Conservation (phyloP, 2,888 invertebrate genomes). For the Anthoptus insignis region DNA sequence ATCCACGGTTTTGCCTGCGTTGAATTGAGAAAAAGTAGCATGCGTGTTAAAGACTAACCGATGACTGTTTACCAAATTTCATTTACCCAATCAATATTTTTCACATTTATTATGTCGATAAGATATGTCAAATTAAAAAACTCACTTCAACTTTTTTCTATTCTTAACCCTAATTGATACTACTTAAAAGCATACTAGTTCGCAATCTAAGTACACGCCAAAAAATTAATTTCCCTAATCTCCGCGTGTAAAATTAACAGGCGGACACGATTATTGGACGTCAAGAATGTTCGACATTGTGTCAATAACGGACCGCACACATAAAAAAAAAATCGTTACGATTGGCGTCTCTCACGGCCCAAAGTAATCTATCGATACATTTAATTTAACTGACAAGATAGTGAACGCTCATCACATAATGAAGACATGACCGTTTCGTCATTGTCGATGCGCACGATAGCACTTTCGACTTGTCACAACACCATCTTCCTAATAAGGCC, state of each 20-base stretch:
- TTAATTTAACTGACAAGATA: conserved; percentile 86
- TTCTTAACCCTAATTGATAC: too few relatives aligned
- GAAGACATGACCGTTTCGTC: conserved; percentile 87
- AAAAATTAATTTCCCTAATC: conserved; percentile 24
- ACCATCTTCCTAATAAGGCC: conserved; percentile 86
- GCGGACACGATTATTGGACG: conserved; percentile 23
- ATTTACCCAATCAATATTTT: too few relatives aligned
- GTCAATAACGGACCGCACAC: conserved; percentile 77
- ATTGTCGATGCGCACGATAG: conserved; percentile 86
- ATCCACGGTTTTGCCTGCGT: too few relatives aligned
- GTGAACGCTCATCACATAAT: conserved; percentile 86
- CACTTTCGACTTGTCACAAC: conserved; percentile 86
- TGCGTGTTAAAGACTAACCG: too few relatives aligned
- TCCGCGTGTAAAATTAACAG: conserved; percentile 22
- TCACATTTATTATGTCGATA: too few relatives aligned
- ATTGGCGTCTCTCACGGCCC: conserved; percentile 81
- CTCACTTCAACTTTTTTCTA: too few relatives aligned
- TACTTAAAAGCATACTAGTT: too few relatives aligned
- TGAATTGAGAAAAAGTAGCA: too few relatives aligned
- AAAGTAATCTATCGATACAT: conserved; percentile 86
- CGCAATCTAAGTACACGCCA: conserved; percentile 20
- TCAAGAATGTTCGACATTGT: conserved; percentile 62
- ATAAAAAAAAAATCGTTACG: conserved; percentile 75
- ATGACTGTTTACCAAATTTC: too few relatives aligned
- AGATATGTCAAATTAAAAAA: too few relatives aligned